phyloP scores from a whole-genome alignment of 53 echinoderm and acorn worm genomes.

The Hippasteria phrygiana region DNA sequence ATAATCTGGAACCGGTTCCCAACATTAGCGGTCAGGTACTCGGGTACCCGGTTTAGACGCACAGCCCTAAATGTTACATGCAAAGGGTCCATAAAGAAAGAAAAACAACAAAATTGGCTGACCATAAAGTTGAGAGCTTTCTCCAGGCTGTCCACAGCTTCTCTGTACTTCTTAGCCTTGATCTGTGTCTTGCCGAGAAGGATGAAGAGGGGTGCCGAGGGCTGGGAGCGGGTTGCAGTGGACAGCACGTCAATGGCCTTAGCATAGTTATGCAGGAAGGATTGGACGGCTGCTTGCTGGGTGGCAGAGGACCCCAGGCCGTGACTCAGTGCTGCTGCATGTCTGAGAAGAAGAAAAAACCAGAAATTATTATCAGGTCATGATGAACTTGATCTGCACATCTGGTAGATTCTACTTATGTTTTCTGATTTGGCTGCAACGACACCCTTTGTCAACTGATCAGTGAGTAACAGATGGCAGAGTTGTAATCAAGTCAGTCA shows the following conservation, averaged over 20 bases:
- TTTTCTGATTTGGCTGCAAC: no score
- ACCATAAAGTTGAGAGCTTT: slow-evolving; percentile 98
- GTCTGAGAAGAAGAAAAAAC: slow-evolving; percentile 59
- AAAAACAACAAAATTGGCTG: no score
- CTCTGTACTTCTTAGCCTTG: slow-evolving; percentile 90
- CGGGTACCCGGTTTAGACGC: no score
- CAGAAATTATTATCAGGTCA: neutral
- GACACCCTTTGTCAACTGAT: no score
- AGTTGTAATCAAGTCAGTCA: no score
- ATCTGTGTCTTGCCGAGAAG: slow-evolving; percentile 99
- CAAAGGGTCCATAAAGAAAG: no score
- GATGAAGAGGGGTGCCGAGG: slow-evolving; percentile 90
- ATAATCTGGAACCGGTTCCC: no score
- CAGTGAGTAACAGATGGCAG: no score
- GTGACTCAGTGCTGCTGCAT: slow-evolving; percentile 95
- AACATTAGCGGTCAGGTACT: no score
- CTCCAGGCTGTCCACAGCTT: slow-evolving; percentile 95
- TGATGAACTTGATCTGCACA: neutral
- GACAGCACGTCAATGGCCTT: slow-evolving; percentile 89
- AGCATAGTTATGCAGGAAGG: slow-evolving; percentile 94
- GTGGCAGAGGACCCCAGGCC: slow-evolving; percentile 95
- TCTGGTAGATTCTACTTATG: no score
- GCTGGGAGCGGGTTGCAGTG: slow-evolving; percentile 84
- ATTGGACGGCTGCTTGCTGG: slow-evolving; percentile 98
- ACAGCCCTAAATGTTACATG: no score